These are phyloP conservation scores for Lerema accius DNA, from an alignment of 1,140 invertebrate genomes.

Conservation along the genomic window DNA sequence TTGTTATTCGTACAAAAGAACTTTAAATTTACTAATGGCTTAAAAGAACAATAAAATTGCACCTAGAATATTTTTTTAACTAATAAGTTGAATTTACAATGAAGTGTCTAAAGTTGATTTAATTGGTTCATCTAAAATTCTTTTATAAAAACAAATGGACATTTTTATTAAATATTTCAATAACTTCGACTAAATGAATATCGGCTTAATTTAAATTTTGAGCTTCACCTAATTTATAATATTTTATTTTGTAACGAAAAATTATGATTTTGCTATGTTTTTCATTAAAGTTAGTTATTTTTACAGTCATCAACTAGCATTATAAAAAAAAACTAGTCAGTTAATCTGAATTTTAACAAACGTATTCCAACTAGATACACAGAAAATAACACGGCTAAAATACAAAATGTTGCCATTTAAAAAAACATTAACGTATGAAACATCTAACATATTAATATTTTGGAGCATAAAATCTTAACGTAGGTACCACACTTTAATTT, in stretches of 20 bases:
- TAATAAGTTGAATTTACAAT: conserved; percentile 2
- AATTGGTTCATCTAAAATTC: conserved; percentile 20
- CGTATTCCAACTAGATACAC: conserved; percentile 28
- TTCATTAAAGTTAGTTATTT: conserved; percentile 3
- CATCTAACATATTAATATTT: conserved; percentile 1
- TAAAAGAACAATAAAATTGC: conserved; percentile 1
- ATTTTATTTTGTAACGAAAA: conserved; percentile 12
- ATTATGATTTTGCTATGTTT: conserved; percentile 3
- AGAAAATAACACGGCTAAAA: neutral
- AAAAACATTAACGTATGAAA: conserved; percentile 12
- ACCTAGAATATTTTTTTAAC: conserved; percentile 14
- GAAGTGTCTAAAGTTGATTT: neutral
- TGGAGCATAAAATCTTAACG: conserved; percentile 2
- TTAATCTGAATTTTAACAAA: conserved; percentile 9
- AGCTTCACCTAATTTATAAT: conserved; percentile 34
- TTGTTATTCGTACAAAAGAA: neutral
- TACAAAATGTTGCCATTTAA: conserved; percentile 1
- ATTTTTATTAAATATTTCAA: conserved; percentile 4
- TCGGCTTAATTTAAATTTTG: conserved; percentile 37
- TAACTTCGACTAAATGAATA: conserved; percentile 10
- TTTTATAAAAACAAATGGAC: conserved; percentile 10
- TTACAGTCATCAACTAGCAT: conserved; percentile 6
- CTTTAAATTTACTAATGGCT: conserved; percentile 3
- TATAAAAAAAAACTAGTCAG: conserved; percentile 5
- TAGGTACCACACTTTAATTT: neutral